A percentile compares a stretch with the other conserved stretches of the same genome.
These are phyloP conservation scores for Psilanteris sp. DNA, from an alignment of 1,140 invertebrate species.

Conservation along the genomic window DNA sequence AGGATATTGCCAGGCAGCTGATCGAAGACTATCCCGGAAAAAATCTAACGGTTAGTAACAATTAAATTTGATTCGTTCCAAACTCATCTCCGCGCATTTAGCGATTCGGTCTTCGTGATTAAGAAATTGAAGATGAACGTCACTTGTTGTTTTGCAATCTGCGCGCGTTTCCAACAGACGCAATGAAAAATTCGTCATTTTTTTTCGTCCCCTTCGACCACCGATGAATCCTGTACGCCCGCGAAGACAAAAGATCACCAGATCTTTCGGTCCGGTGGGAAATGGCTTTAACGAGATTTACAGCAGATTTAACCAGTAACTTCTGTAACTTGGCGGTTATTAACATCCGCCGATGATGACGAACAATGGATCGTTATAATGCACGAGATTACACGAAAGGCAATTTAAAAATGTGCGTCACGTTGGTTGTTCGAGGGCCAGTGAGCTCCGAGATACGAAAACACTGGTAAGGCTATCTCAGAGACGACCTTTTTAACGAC, in stretches of 20 bases:
- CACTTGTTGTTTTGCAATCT: too few species aligned
- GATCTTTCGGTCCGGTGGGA: slow-evolving; percentile 1
- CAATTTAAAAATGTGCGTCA: slow-evolving; percentile 45
- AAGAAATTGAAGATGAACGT: too few species aligned
- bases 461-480: slow-evolving; percentile 36
- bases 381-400: slow-evolving; percentile 23
- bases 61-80: too few species aligned
- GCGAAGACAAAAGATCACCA: too few species aligned
- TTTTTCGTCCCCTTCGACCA: too few species aligned
- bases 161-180: too few species aligned
- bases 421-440: slow-evolving; percentile 35
- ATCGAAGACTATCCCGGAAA: slow-evolving; percentile 82
- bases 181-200: too few species aligned
- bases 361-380: slow-evolving; percentile 30
- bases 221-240: too few species aligned
- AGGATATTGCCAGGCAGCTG: slow-evolving; percentile 83
- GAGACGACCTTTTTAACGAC: slow-evolving; percentile 35
- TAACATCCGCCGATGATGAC: neutral
- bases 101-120: too few species aligned
- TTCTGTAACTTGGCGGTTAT: slow-evolving; percentile 13
- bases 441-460: slow-evolving; percentile 22
- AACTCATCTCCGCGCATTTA: too few species aligned
- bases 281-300: neutral
- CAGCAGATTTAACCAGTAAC: slow-evolving; percentile 5
- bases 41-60: slow-evolving; percentile 81